These are phyloP conservation scores for Pseudomyrmex sp. DNA, from an alignment of 1,140 invertebrate genomes.

Conservation along the genomic window DNA sequence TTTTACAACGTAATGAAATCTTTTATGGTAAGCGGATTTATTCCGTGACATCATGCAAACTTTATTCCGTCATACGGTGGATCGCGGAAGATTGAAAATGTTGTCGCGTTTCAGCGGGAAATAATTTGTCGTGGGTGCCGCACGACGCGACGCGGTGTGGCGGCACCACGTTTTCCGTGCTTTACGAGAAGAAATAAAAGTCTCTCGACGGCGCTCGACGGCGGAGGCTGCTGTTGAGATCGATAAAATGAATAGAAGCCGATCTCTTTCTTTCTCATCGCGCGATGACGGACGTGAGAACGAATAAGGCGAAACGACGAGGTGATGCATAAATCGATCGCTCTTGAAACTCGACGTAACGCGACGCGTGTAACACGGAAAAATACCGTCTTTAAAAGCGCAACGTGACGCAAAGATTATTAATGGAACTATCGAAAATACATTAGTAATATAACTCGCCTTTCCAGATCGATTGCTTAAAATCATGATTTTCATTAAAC, in stretches of 20 bases:
- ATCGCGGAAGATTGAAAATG: constrained; percentile 49
- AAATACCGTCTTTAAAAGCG: neutral
- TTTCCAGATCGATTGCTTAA: neutral
- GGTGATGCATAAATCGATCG: constrained; percentile 25
- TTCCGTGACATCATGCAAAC: constrained; percentile 49
- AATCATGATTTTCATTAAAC: neutral
- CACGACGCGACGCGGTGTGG: neutral
- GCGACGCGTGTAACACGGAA: neutral
- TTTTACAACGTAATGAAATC: constrained; percentile 10
- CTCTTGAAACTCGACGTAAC: constrained; percentile 17
- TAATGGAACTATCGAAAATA: neutral
- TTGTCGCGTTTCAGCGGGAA: constrained; percentile 51
- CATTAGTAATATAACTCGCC: too few relatives aligned
- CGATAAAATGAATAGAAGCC: constrained; percentile 49
- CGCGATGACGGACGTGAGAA: constrained; percentile 29
- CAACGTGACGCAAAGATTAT: neutral
- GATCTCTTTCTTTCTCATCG: constrained; percentile 1
- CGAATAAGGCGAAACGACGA: constrained; percentile 29
- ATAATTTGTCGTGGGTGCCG: constrained; percentile 41
- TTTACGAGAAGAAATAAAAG: constrained; percentile 49
- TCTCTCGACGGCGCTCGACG: constrained; percentile 5
- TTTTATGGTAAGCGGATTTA: neutral
- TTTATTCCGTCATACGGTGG: constrained; percentile 34
- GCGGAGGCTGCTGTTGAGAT: constrained; percentile 43
- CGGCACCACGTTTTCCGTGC: constrained; percentile 18